These are phyloP conservation scores for Epirrhoe tristata DNA, from an alignment of 2,888 invertebrate species.

Conservation along the genomic window DNA sequence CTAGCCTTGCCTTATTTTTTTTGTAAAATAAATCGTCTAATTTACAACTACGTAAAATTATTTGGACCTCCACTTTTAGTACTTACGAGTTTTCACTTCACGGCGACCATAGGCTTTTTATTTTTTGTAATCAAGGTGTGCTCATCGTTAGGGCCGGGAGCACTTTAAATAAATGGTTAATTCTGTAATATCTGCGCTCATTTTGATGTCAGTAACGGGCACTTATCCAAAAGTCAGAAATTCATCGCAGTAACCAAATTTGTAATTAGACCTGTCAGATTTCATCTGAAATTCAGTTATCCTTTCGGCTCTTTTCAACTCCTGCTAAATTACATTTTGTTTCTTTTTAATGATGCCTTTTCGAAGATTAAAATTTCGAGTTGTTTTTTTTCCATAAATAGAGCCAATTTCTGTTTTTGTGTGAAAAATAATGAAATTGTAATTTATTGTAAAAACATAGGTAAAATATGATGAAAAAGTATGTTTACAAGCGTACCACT, in stretches of 20 bases:
- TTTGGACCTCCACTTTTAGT: neutral
- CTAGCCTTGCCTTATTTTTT: constrained; percentile 11
- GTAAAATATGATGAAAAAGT: too few relatives aligned
- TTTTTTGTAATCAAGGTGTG: neutral
- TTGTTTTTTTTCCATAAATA: neutral
- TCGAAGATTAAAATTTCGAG: neutral
- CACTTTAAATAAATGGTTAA: constrained; percentile 2
- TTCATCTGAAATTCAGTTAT: constrained; percentile 55
- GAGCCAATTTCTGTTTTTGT: neutral
- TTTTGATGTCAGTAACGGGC: constrained; percentile 25
- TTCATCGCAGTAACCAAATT: constrained; percentile 46
- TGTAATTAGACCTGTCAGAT: constrained; percentile 54
- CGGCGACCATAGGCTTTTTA: neutral
- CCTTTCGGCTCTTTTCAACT: constrained; percentile 44
- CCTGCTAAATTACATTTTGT: constrained; percentile 21
- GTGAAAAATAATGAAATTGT: too few relatives aligned
- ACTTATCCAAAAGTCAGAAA: constrained; percentile 37
- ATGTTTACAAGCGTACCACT: too few relatives aligned
- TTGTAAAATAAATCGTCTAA: constrained; percentile 5
- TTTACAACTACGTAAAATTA: neutral
- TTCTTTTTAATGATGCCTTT: constrained; percentile 11
- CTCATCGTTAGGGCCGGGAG: neutral
- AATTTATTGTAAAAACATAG: too few relatives aligned
- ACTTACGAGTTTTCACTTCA: neutral
- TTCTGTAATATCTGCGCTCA: constrained; percentile 11